Evolutionary conservation across 2,797 vertebrate species (phyloP).

Genomic region (Esox masquinongy): DNA sequence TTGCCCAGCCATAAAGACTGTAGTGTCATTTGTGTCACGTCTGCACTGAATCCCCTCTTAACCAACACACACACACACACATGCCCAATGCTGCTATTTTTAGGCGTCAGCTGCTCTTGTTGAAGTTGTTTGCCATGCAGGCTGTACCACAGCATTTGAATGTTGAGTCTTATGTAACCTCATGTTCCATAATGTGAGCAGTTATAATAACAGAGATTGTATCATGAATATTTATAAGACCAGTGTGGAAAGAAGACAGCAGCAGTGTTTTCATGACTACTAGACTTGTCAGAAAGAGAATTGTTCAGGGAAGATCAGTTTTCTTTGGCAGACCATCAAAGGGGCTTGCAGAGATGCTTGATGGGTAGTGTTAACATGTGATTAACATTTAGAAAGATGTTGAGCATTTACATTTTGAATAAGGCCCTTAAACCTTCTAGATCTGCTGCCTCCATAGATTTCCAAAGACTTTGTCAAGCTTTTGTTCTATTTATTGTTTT

Average conservation of each 20-base stretch:
- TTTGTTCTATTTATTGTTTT: not conserved
- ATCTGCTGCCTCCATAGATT: not conserved
- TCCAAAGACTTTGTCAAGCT: not conserved
- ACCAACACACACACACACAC: conserved; percentile 34
- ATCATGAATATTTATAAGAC: conserved; percentile 44
- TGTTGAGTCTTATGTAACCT: conserved; percentile 20
- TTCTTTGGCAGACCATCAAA: conserved; percentile 2
- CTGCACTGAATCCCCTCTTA: conserved; percentile 17
- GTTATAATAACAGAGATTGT: conserved; percentile 14
- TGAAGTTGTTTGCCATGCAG: conserved; percentile 46
- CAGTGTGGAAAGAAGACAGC: conserved; percentile 4
- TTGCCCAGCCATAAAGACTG: conserved; percentile 21
- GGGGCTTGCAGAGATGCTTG: not conserved
- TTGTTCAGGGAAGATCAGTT: not conserved
- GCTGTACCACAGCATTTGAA: conserved; percentile 30
- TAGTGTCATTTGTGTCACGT: conserved; percentile 14
- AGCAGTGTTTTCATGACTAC: not conserved
- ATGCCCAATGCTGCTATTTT: conserved; percentile 78
- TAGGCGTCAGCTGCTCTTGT: conserved; percentile 85
- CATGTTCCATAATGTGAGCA: conserved; percentile 31
- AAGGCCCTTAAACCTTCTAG: not conserved
- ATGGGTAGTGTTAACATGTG: not conserved
- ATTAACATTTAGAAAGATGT: not conserved
- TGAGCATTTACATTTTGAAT: not conserved
- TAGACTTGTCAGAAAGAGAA: not conserved